These are phyloP conservation scores for Amia ocellicauda DNA, from an alignment of 2,113 vertebrate species.

Conservation along the genomic window DNA sequence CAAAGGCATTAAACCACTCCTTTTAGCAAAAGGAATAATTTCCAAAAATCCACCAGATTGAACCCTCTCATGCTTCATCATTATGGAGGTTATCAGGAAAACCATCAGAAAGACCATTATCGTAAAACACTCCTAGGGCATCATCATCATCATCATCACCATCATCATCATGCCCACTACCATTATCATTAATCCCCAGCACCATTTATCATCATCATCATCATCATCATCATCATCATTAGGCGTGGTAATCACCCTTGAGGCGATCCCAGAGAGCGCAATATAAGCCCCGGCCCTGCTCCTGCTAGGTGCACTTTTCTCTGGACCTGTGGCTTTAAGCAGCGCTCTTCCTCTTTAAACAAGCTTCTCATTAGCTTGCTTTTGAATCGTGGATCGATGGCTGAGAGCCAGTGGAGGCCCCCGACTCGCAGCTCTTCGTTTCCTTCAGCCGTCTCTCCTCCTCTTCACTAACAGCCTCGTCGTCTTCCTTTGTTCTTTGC, in stretches of 20 bases:
- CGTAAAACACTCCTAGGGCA: conserved; percentile 54
- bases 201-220: conserved; percentile 52
- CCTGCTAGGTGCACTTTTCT: conserved; percentile 44
- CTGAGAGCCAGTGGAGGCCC: no score
- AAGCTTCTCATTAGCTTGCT: no score
- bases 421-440: neutral
- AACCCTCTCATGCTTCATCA: no score
- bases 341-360: neutral
- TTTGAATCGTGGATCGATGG: no score
- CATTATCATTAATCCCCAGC: conserved; percentile 36
- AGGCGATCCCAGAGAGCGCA: conserved; percentile 52
- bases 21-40: no score
- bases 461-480: neutral
- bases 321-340: neutral
- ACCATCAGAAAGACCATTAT: conserved; percentile 68
- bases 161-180: conserved; percentile 44
- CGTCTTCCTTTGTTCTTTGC: conserved; percentile 10
- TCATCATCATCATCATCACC: conserved; percentile 54
- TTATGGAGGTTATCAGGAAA: conserved; percentile 58
- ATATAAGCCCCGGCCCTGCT: conserved; percentile 57
- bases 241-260: conserved; percentile 68
- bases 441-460: neutral
- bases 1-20: no score
- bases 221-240: conserved; percentile 74
- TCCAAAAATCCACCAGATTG: no score